Evolutionary conservation across 2,797 vertebrate genomes (phyloP).

Genomic region (Calcarius lapponicus): DNA sequence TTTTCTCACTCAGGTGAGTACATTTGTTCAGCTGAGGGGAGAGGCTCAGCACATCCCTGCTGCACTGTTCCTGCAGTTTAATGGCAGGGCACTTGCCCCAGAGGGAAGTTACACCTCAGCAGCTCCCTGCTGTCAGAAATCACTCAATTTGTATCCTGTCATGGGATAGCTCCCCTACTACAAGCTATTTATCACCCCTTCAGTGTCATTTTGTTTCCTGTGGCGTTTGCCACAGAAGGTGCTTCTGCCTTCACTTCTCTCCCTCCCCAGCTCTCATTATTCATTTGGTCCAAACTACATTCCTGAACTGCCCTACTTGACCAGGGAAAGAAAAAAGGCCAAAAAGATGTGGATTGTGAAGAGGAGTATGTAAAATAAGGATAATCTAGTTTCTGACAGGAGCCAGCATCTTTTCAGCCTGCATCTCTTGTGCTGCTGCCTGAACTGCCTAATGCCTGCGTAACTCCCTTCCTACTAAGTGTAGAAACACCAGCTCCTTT

Average conservation of each 20-base stretch:
- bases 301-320: not conserved
- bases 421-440: rapidly evolving
- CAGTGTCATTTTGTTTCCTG: not conserved
- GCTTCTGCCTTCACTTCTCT: not conserved
- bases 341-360: not conserved
- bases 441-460: not conserved
- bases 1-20: not conserved
- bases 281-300: not conserved
- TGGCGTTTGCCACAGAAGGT: not conserved
- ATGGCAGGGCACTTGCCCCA: not conserved
- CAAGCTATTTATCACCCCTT: not conserved
- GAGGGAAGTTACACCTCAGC: not conserved
- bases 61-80: not conserved
- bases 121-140: not conserved
- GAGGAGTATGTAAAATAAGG: not conserved
- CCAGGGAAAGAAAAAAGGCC: not conserved
- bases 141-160: not conserved
- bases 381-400: not conserved
- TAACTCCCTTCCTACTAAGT: not conserved
- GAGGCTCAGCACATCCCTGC: not conserved
- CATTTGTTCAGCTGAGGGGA: not conserved
- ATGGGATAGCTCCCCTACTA: not conserved
- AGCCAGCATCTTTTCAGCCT: not conserved
- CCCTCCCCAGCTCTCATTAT: not conserved
- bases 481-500: not conserved